Base-by-base conservation (phyloP, 2,113 vertebrate species). In the Blennius ocellaris region DNA sequence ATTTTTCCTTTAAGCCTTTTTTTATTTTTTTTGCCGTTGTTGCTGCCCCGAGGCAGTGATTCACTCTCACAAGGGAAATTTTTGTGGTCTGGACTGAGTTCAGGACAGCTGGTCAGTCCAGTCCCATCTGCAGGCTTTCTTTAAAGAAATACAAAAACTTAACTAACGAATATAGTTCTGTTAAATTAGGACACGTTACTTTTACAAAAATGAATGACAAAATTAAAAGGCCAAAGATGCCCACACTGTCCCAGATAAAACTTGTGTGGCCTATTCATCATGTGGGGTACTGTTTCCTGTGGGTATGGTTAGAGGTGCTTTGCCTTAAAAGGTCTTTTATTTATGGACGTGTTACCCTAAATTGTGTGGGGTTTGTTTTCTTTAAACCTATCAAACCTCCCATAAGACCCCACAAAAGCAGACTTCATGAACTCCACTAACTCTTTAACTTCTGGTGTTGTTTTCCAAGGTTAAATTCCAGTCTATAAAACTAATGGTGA, bases 391-490 rank as follows among this genome's bases (percentile, higher is more conserved):
- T 50, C 2, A 81, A 63, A 80, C 44, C 59, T 88, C 78, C 73
- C 61, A 47, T 36, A 58, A 76, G 51, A 86, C 52, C 69, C 21
- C 37, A 43, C 56, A 82, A 83, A 91, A 76, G 73, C 64, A 82
- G 12, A 48, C 45, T 57, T 54, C 74, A 53, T 68, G 62, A 72
- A 62, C 44, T 41, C 52, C 43, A 53, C 60, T 60, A n/a, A 15
- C 14, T 44, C 44, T 47, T 56, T 48, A 72, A 82, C 59, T 68
- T 37, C 14, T 57, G 37, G 70, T 83, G 15, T 59, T 39, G 43
- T 83, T 92, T 92, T 89, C 85, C 60, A 80, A 40, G 47, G 40
- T 68, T 84, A 79, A 73, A 82, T 82, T 81, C 15, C 6, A 73
- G 49, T 81, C 82, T 63, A 76, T 90, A 76, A 92, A 88, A 84